Evolutionary conservation across 1,140 invertebrate genomes (phyloP).

Genomic region (Drosophila hydei): DNA sequence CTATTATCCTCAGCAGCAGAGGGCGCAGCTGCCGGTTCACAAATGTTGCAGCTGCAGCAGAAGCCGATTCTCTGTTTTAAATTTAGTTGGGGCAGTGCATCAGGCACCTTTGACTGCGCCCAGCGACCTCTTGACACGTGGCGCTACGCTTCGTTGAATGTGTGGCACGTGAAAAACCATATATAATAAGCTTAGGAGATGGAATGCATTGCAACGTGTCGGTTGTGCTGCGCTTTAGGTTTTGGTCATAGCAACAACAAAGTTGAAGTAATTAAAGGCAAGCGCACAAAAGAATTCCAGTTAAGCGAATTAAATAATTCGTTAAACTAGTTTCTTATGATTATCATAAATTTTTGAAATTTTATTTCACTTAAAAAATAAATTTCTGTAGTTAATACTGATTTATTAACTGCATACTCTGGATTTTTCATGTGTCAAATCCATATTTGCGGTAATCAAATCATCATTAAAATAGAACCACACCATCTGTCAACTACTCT

Average conservation of each 20-base stretch:
- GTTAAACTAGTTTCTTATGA: no score
- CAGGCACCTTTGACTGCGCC: background rate
- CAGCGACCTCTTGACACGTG: slow-evolving; percentile 31
- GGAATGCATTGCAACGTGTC: slow-evolving; percentile 34
- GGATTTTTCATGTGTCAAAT: no score
- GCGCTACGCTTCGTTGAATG: slow-evolving; percentile 33
- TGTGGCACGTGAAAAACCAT: slow-evolving; percentile 54
- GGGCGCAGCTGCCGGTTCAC: slow-evolving; percentile 11
- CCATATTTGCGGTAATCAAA: no score
- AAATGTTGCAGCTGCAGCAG: slow-evolving; percentile 22
- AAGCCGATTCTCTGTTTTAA: slow-evolving; percentile 48
- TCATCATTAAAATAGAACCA: no score
- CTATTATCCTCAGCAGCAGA: slow-evolving; percentile 42
- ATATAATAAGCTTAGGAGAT: slow-evolving; percentile 41
- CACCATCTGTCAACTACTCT: no score
- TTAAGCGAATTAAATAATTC: background rate
- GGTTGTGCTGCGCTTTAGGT: no score
- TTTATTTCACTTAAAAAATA: no score
- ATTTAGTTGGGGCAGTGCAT: slow-evolving; percentile 22
- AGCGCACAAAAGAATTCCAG: background rate
- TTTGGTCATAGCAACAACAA: background rate
- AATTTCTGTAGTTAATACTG: no score
- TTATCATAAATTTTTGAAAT: no score
- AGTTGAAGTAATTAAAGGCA: background rate
- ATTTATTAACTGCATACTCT: no score